A percentile compares a stretch with the other conserved stretches of the same genome.
Conservation (phyloP, 2,113 vertebrate genomes). For the Odocoileus virginianus region DNA sequence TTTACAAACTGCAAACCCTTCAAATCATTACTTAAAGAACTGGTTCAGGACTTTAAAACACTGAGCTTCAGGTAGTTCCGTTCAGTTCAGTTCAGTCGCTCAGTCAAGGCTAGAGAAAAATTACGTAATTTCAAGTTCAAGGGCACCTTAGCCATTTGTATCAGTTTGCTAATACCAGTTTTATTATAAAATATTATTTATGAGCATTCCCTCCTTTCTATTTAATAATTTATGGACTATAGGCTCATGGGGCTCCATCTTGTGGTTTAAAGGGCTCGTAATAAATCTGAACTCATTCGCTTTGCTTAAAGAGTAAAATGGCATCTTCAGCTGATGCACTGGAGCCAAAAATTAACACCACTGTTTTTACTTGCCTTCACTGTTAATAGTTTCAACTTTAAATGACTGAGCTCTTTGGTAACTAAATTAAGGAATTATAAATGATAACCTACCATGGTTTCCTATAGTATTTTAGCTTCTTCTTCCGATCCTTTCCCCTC, state of each 20-base stretch:
- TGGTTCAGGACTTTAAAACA: neutral
- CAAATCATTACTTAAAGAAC: neutral
- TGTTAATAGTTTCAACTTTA: constrained; percentile 13
- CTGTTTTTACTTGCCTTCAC: neutral
- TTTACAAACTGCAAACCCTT: neutral
- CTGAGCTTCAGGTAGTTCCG: neutral
- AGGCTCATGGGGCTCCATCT: constrained; percentile 78
- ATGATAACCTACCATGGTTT: constrained; percentile 82
- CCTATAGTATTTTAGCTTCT: constrained; percentile 80
- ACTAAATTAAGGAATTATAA: constrained; percentile 41
- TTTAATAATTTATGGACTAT: constrained; percentile 86
- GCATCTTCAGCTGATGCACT: constrained; percentile 38
- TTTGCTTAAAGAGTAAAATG: constrained; percentile 59
- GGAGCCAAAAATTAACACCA: constrained; percentile 66
- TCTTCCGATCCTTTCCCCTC: constrained; percentile 81
- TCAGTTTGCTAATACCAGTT: constrained; percentile 70
- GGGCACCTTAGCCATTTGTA: constrained; percentile 68
- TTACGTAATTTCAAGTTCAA: constrained; percentile 71
- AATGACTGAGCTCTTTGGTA: neutral
- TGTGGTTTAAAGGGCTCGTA: constrained; percentile 74
- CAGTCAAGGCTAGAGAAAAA: neutral
- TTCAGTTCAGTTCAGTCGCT: too few relatives aligned
- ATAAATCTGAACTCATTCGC: constrained; percentile 79
- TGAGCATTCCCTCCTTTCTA: constrained; percentile 69
- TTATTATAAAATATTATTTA: constrained; percentile 86